Conservation (phyloP, 2,113 vertebrate species). For the Isurus oxyrinchus region DNA sequence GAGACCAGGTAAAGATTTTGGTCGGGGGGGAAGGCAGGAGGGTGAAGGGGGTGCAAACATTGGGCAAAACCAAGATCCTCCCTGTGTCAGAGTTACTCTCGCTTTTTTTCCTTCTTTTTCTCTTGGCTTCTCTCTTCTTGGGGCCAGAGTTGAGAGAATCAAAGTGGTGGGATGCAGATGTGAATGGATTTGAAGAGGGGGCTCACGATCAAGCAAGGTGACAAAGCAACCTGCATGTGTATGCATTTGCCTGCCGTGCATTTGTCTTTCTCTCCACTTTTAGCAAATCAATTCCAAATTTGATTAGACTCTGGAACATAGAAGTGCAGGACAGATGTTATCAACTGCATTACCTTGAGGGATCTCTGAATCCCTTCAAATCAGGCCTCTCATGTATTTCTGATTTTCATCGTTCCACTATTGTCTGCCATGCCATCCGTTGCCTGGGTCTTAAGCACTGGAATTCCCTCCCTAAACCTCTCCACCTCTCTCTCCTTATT, state of each 20-base stretch:
- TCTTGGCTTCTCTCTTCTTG: too few species aligned
- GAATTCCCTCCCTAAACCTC: background rate
- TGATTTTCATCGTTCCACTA: background rate
- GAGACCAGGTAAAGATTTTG: background rate
- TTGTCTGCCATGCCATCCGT: background rate
- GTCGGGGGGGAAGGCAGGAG: too few species aligned
- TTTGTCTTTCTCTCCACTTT: background rate
- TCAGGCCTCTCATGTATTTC: background rate
- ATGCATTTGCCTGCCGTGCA: background rate
- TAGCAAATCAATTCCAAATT: background rate
- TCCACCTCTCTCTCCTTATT: background rate
- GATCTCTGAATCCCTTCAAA: background rate
- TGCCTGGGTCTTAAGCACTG: background rate
- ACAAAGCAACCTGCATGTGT: background rate
- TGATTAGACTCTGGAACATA: background rate
- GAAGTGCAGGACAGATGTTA: background rate
- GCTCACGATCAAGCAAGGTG: background rate
- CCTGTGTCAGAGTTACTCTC: background rate
- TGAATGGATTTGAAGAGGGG: background rate
- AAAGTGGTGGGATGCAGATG: background rate
- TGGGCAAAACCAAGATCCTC: background rate
- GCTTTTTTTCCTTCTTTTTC: background rate
- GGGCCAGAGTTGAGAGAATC: background rate
- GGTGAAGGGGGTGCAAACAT: background rate
- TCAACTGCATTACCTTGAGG: background rate